A percentile compares a stretch with the other conserved stretches of the same genome.
Evolutionary conservation across 1,140 invertebrate species (phyloP).

Genomic region (Hyles euphorbiae): DNA sequence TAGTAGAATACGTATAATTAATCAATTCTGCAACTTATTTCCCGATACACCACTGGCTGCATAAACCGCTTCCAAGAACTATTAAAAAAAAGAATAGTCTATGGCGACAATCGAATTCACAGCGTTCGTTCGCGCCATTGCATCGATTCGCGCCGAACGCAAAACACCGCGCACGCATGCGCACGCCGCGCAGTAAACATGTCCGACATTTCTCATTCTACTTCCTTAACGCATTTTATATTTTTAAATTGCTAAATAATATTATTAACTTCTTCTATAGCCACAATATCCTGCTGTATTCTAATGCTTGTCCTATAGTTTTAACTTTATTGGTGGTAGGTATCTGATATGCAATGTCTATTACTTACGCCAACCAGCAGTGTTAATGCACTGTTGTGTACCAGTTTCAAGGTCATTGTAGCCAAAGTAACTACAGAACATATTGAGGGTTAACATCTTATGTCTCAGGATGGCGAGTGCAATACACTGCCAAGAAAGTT

Average conservation of each 20-base stretch:
- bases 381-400: no score
- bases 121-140: slow-evolving; percentile 36
- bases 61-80: neutral
- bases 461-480: no score
- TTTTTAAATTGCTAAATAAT: neutral
- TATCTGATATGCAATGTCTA: no score
- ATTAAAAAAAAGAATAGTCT: slow-evolving; percentile 1
- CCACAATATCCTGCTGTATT: neutral
- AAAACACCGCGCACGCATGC: slow-evolving; percentile 54
- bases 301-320: neutral
- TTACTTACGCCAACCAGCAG: no score
- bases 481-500: no score
- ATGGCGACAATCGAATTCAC: neutral
- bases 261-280: neutral
- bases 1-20: no score
- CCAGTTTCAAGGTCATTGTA: no score
- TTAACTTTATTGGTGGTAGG: neutral
- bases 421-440: no score
- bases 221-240: slow-evolving; percentile 29
- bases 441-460: no score
- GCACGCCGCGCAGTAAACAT: slow-evolving; percentile 47
- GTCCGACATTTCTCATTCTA: slow-evolving; percentile 35
- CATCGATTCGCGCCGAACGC: slow-evolving; percentile 51
- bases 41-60: no score
- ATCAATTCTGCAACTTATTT: no score